Evolutionary conservation across 2,888 invertebrate species (phyloP).

Genomic region (Holacanthella duospinosa): DNA sequence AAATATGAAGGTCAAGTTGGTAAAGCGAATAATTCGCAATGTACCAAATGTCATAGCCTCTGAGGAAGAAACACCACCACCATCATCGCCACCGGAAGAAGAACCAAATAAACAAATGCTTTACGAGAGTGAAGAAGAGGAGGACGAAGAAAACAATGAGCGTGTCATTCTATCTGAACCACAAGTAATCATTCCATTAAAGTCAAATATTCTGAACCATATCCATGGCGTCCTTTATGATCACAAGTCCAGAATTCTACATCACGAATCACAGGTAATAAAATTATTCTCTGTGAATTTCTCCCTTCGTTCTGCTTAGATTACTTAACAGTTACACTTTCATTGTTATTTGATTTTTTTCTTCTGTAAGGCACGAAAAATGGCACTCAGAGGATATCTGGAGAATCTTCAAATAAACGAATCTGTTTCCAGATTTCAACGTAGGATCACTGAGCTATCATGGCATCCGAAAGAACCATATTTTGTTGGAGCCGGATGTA

Average conservation of each 20-base stretch:
- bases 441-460: not conserved
- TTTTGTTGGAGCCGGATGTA: constrained; percentile 21
- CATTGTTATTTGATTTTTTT: not conserved
- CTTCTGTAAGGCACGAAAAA: not conserved
- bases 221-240: not conserved
- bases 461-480: constrained; percentile 29
- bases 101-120: too few relatives aligned
- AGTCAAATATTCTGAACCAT: not conserved
- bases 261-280: not conserved
- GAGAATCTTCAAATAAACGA: not conserved
- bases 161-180: too few relatives aligned
- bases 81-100: too few relatives aligned
- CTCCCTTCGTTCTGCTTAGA: too few relatives aligned
- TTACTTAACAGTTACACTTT: too few relatives aligned
- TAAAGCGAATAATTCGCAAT: too few relatives aligned
- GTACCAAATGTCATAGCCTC: too few relatives aligned
- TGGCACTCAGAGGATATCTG: not conserved
- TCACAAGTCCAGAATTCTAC: not conserved
- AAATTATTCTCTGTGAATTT: too few relatives aligned
- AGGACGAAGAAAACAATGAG: too few relatives aligned
- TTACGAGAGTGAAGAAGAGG: too few relatives aligned
- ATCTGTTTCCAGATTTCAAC: not conserved
- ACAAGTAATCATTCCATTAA: not conserved
- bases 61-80: too few relatives aligned
- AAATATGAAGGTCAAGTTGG: too few relatives aligned